phyloP scores from a whole-genome alignment of 2,888 invertebrate genomes.

The Drosophila seclusa region DNA sequence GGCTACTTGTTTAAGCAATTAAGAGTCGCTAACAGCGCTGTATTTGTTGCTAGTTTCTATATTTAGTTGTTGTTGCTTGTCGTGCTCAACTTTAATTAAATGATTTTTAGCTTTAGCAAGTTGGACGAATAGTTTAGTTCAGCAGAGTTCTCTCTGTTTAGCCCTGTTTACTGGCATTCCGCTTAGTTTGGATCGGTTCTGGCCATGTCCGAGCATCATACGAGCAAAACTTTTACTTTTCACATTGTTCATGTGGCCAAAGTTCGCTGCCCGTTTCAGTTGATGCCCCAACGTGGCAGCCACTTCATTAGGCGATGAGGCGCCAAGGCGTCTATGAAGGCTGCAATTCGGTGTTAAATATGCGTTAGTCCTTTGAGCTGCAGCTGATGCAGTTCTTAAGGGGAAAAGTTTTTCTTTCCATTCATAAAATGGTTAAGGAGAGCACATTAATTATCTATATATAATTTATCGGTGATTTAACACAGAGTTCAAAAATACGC shows the following conservation, averaged over 20 bases:
- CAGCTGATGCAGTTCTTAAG: conserved; percentile 9
- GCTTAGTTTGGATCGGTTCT: conserved; percentile 20
- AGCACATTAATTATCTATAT: conserved; percentile 3
- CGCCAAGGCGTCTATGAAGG: conserved; percentile 24
- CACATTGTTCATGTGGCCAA: conserved; percentile 59
- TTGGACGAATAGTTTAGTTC: conserved; percentile 52
- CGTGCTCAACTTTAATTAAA: conserved; percentile 72
- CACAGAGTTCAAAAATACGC: neutral
- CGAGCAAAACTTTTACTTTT: conserved; percentile 68
- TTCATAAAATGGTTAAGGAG: conserved; percentile 6
- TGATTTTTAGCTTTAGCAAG: conserved; percentile 76
- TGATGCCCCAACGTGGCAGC: conserved; percentile 22
- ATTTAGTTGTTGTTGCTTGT: conserved; percentile 11
- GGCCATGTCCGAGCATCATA: conserved; percentile 49
- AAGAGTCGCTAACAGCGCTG: conserved; percentile 64
- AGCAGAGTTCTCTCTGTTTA: neutral
- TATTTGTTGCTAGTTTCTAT: conserved; percentile 27
- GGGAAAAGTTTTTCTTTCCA: neutral
- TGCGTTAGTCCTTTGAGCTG: conserved; percentile 1
- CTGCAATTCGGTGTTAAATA: conserved; percentile 1
- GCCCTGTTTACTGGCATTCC: conserved; percentile 1
- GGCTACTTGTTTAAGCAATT: conserved; percentile 77
- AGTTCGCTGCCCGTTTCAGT: conserved; percentile 47
- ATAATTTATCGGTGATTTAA: neutral
- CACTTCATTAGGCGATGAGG: conserved; percentile 64